Conservation (phyloP, 64 coral and sea anemone species). For the Stichodactyla helianthus region DNA sequence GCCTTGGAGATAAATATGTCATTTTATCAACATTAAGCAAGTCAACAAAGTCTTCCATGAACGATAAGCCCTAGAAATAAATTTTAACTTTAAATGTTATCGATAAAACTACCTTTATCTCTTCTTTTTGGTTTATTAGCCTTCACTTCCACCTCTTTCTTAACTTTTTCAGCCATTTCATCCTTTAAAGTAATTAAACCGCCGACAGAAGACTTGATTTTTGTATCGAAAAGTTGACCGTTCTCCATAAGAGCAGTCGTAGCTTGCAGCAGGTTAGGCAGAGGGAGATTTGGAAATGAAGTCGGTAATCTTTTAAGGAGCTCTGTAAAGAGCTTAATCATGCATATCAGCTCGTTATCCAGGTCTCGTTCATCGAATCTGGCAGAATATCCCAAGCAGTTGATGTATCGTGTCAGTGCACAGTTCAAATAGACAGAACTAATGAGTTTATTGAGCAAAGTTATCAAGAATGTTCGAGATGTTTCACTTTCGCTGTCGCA, state of each 20-base stretch:
- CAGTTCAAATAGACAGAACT: conserved; percentile 2
- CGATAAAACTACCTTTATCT: conserved; percentile 3
- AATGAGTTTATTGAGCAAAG: conserved; percentile 25
- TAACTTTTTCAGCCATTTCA: conserved; percentile 37
- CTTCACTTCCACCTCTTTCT: conserved; percentile 32
- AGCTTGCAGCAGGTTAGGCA: not conserved
- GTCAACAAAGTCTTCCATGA: too few relatives aligned
- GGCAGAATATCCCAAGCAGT: not conserved
- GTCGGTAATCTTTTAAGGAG: conserved; percentile 24
- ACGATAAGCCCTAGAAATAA: too few relatives aligned
- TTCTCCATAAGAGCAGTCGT: not conserved
- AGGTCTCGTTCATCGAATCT: not conserved
- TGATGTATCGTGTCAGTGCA: conserved; percentile 24
- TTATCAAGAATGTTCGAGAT: conserved; percentile 21
- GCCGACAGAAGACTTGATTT: conserved; percentile 10
- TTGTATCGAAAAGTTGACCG: not conserved
- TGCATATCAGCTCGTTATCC: not conserved
- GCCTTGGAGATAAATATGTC: too few relatives aligned
- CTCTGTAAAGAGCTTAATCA: conserved; percentile 34
- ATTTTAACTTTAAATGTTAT: not conserved
- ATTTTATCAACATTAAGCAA: too few relatives aligned
- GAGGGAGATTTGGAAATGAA: conserved; percentile 25
- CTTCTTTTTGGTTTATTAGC: not conserved
- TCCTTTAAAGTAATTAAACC: conserved; percentile 20
- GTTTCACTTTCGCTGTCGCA: conserved; percentile 34